Percentiles rank a stretch among this genome's conserved stretches.
Evolutionary conservation across 2,113 vertebrate genomes (phyloP).

Genomic region (Rynchops niger): DNA sequence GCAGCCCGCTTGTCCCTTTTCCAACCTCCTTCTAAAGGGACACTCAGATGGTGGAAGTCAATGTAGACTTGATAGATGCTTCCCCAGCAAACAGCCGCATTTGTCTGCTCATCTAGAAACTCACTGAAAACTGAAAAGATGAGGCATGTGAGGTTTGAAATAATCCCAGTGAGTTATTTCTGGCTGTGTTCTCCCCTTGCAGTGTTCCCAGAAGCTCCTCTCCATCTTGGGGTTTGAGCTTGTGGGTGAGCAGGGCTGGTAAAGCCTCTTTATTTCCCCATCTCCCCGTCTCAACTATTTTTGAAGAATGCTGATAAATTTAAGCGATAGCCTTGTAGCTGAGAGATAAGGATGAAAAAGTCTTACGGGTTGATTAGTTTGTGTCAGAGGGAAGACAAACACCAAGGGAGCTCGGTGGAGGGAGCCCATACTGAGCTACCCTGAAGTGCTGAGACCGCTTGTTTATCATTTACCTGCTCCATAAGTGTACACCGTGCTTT

Average conservation of each 20-base stretch:
- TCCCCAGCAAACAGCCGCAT: background rate
- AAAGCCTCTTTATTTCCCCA: background rate
- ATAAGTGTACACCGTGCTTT: background rate
- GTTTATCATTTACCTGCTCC: background rate
- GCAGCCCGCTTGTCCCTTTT: background rate
- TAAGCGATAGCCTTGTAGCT: background rate
- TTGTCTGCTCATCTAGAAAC: background rate
- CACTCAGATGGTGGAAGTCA: background rate
- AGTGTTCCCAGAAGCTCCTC: background rate
- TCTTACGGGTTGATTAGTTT: background rate
- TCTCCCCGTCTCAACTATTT: background rate
- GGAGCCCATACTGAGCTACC: background rate
- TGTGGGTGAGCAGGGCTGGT: background rate
- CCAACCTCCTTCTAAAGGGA: background rate
- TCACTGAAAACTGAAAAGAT: background rate
- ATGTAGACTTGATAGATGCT: background rate
- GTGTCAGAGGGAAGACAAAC: background rate
- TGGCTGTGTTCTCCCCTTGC: rapidly evolving
- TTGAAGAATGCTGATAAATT: conserved; percentile 20
- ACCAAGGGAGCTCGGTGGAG: background rate
- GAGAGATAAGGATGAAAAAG: conserved; percentile 24
- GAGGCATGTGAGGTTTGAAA: background rate
- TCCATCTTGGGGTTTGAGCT: background rate
- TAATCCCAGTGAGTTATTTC: background rate
- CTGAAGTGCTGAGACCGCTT: background rate